A percentile compares a stretch with the other conserved stretches of the same genome.
Evolutionary conservation across 2,888 invertebrate species (phyloP).

Genomic region (Apamea anceps): DNA sequence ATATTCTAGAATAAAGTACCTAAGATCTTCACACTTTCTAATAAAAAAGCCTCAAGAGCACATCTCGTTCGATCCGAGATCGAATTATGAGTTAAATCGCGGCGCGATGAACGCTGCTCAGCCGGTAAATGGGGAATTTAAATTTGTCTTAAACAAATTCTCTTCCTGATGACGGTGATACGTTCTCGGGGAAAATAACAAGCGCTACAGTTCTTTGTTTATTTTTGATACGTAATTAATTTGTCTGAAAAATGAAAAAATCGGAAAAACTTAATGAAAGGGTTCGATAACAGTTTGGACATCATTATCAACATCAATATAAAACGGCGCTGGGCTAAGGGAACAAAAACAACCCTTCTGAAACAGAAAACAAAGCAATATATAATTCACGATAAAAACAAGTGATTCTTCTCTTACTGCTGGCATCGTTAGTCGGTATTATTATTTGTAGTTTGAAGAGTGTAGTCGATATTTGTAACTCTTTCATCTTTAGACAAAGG

Average conservation of each 20-base stretch:
- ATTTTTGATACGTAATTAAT: constrained; percentile 58
- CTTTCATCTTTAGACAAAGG: constrained; percentile 32
- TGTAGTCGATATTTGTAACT: neutral
- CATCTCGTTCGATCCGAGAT: constrained; percentile 68
- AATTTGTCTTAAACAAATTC: constrained; percentile 82
- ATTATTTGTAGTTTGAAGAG: constrained; percentile 22
- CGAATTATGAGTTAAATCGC: constrained; percentile 78
- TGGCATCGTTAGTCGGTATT: constrained; percentile 22
- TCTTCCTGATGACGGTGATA: constrained; percentile 75
- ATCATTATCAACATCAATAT: constrained; percentile 26
- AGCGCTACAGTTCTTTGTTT: constrained; percentile 66
- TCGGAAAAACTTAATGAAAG: neutral
- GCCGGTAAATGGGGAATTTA: constrained; percentile 81
- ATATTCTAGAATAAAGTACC: neutral
- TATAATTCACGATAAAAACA: constrained; percentile 15
- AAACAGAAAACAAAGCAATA: constrained; percentile 12
- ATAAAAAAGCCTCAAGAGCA: constrained; percentile 65
- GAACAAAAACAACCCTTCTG: constrained; percentile 10
- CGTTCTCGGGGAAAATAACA: constrained; percentile 76
- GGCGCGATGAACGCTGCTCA: constrained; percentile 72
- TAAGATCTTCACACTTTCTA: constrained; percentile 45
- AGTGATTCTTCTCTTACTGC: constrained; percentile 21
- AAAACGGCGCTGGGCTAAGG: constrained; percentile 15
- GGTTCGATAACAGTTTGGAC: constrained; percentile 10
- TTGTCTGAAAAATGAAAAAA: constrained; percentile 10